Conservation (phyloP, 2,888 invertebrate genomes). For the Pogonocherus hispidulus region DNA sequence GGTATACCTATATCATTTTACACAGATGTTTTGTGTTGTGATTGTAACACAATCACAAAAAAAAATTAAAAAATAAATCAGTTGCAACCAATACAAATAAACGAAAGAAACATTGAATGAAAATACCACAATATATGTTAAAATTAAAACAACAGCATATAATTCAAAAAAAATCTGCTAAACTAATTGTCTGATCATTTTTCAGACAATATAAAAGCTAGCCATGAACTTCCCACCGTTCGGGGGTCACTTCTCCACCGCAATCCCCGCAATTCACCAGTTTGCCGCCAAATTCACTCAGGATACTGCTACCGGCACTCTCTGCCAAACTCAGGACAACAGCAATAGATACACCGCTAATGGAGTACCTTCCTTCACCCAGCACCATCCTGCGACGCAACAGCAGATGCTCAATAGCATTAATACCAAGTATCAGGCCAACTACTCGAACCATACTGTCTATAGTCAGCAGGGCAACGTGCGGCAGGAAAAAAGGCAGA, state of each 20-base stretch:
- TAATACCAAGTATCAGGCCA: constrained; percentile 60
- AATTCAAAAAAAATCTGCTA: too few species aligned
- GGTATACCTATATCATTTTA: too few species aligned
- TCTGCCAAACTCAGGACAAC: constrained; percentile 55
- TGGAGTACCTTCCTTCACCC: constrained; percentile 70
- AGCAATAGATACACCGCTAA: constrained; percentile 65
- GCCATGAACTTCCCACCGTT: constrained; percentile 91
- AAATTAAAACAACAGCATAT: too few species aligned
- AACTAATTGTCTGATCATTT: not conserved
- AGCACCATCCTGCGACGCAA: constrained; percentile 65
- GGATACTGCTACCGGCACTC: constrained; percentile 57
- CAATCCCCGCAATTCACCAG: constrained; percentile 86
- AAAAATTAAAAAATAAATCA: too few species aligned
- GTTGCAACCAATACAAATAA: too few species aligned
- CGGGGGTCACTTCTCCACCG: constrained; percentile 83
- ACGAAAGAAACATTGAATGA: too few species aligned
- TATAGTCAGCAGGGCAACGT: constrained; percentile 61
- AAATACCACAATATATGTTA: too few species aligned
- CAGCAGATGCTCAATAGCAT: constrained; percentile 61
- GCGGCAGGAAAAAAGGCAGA: constrained; percentile 62
- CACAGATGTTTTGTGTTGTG: too few species aligned
- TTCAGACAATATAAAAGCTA: constrained; percentile 17
- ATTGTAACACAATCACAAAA: too few species aligned
- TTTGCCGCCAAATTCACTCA: constrained; percentile 82
- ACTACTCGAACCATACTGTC: constrained; percentile 61